Base-by-base conservation (phyloP, 1,140 invertebrate genomes). In the Procambarus virginalis region DNA sequence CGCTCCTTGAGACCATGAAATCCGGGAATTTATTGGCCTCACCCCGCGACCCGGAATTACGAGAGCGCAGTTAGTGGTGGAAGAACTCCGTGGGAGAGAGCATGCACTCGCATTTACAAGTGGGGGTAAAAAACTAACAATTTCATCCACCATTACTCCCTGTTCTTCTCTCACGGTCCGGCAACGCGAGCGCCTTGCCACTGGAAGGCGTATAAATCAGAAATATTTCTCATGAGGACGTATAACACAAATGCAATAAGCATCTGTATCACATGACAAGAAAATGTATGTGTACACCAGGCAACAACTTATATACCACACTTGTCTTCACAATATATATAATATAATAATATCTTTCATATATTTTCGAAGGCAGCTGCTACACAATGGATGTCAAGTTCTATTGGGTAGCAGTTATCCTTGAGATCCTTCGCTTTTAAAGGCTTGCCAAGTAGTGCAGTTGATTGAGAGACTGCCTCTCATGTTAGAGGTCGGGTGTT, bases 151-250 rank as follows among this genome's bases (percentile, higher is more conserved):
- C 68, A 73, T 73, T 73, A 34, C 68, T 73, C 68, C 22, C 22
- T 8, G n/a, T 6, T 20, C n/a, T 8, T 34, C n/a, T 34, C 68
- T 10, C 68, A 34, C 22, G 68, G 68, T 34, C 20, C n/a, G 10
- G 20, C 5, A 34, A 10, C 2, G 4, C 22, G n/a, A 34, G 22
- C n/a, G 68, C 22, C 68, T 34, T 34, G n/a, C 68, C n/a, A 73
- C 6, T 73, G 68, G n/a, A 73, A 73, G n/a, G 20, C 68, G 20
- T 20, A 73, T 73, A 73, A 73, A 73, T 73, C 68, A 34, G n/a
- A 34, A 34, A 73, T 73, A 73, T 73, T 73, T 73, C 68, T 73
- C n/a, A 73, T 73, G n/a, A 34, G n/a, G 68, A n/a, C 68, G 68
- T 34, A 73, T 73, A n/a, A 34, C 22, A 22, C 1, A 22, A 73